These are phyloP conservation scores for Teinopalpus imperialis DNA, from an alignment of 2,888 invertebrate species.

Conservation along the genomic window DNA sequence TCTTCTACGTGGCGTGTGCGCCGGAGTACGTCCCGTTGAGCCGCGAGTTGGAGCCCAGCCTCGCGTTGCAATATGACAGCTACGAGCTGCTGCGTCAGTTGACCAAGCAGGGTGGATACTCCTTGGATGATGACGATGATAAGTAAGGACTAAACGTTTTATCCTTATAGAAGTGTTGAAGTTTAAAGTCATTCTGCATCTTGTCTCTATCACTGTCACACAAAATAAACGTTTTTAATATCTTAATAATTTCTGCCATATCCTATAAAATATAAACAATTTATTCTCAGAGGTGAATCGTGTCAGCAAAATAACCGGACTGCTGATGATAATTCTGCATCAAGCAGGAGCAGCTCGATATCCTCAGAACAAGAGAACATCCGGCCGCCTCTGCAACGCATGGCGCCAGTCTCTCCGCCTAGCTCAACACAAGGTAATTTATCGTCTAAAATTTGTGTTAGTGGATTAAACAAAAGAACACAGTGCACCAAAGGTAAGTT, in stretches of 20 bases:
- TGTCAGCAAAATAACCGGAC: conserved; percentile 49
- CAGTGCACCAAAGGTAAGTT: too few relatives aligned
- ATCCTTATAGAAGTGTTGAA: too few relatives aligned
- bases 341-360: conserved; percentile 73
- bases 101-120: conserved; percentile 58
- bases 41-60: conserved; percentile 66
- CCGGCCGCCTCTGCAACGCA: conserved; percentile 67
- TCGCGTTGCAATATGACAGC: conserved; percentile 55
- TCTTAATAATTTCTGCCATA: too few relatives aligned
- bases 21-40: conserved; percentile 72
- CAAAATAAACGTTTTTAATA: too few relatives aligned
- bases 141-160: conserved; percentile 37
- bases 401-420: conserved; percentile 72
- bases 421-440: conserved; percentile 66
- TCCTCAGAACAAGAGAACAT: conserved; percentile 74
- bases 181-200: too few relatives aligned
- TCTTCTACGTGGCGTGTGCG: conserved; percentile 77
- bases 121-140: conserved; percentile 67
- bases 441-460: too few relatives aligned
- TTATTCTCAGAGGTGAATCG: conserved; percentile 40
- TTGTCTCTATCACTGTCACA: too few relatives aligned
- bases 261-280: too few relatives aligned
- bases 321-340: conserved; percentile 65
- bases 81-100: conserved; percentile 67
- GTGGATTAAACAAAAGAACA: too few relatives aligned